Base-by-base conservation (phyloP, 2,888 invertebrate genomes). In the Clitarchus hookeri region DNA sequence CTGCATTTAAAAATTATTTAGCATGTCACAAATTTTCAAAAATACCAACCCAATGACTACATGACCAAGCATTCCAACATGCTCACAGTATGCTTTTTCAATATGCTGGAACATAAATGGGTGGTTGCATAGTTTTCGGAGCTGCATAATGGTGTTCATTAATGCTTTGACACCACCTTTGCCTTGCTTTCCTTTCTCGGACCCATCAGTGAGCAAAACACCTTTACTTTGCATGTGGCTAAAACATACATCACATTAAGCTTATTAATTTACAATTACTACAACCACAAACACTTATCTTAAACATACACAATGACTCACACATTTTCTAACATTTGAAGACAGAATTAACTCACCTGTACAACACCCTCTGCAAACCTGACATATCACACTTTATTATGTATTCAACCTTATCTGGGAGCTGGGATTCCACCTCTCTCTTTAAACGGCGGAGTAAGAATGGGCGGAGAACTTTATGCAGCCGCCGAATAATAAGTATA, bases 321-420 rank as follows among this genome's bases (percentile, higher is more conserved):
- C 23, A 26, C 36, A 36, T 3, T 36, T 36, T 36, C 36, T 36
- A 36, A 36, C 13, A 85, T n/a, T 23, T 85, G 23, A 85, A 48
- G 8, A 53, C n/a, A 23, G 25, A 8, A 11, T 85, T 27, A 23
- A 85, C 36, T 78, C 88, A 90, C 90, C 89, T 88, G 89, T 93
- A 93, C 27, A 95, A 90, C 12, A 93, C 90, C 85, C 93, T 90
- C 90, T 94, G 94, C 83, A 95, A 91, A 6, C 93, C 93, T 19
- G 94, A 94, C 94, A 94, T 94, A 89, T 95, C 94, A 91, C 94
- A 94, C 90, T 94, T 94, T 89, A 94, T 92, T 85, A 94, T 94
- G 90, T 94, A 94, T 90, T 94, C 94, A 16, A 92, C 91, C 91
- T 94, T 94, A 87, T 95, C 94, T 25, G 94, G 94, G 84, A 94